phyloP scores from a whole-genome alignment of 2,888 invertebrate genomes.

The Stomorhina lunata region DNA sequence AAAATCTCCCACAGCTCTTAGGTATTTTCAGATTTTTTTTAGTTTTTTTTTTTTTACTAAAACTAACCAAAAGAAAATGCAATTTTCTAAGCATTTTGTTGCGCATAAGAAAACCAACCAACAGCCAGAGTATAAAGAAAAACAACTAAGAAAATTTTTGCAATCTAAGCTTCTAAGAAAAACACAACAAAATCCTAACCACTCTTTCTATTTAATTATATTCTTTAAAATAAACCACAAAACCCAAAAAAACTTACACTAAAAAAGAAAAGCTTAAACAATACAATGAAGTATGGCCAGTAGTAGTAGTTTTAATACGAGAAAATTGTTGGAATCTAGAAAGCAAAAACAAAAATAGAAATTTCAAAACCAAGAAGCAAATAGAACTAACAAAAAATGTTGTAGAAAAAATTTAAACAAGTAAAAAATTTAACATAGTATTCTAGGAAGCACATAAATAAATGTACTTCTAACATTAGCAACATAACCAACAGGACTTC shows the following conservation, averaged over 20 bases:
- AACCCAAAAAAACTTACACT: conserved; percentile 34
- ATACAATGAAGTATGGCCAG: conserved; percentile 18
- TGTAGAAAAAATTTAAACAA: conserved; percentile 7
- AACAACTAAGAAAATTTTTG: conserved; percentile 25
- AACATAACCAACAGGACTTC: neutral
- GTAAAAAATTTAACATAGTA: conserved; percentile 19
- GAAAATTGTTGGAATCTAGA: neutral
- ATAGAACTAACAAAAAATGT: conserved; percentile 15
- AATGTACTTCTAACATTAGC: conserved; percentile 11
- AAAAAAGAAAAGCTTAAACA: conserved; percentile 2
- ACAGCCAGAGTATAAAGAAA: neutral
- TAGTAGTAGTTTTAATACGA: neutral
- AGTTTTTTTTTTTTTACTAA: conserved; percentile 8
- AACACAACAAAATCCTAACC: conserved; percentile 49
- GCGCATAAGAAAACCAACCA: neutral
- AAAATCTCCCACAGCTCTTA: no score
- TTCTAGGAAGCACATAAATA: neutral
- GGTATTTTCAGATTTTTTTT: no score
- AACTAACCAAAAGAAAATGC: conserved; percentile 31
- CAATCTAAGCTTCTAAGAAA: conserved; percentile 53
- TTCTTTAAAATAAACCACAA: conserved; percentile 60
- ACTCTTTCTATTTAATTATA: conserved; percentile 64
- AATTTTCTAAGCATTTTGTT: conserved; percentile 47
- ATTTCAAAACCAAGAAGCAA: conserved; percentile 13
- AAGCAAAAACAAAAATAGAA: neutral